Evolutionary conservation across 1,140 invertebrate species (phyloP).

Genomic region (Ceratosolen solmsi): DNA sequence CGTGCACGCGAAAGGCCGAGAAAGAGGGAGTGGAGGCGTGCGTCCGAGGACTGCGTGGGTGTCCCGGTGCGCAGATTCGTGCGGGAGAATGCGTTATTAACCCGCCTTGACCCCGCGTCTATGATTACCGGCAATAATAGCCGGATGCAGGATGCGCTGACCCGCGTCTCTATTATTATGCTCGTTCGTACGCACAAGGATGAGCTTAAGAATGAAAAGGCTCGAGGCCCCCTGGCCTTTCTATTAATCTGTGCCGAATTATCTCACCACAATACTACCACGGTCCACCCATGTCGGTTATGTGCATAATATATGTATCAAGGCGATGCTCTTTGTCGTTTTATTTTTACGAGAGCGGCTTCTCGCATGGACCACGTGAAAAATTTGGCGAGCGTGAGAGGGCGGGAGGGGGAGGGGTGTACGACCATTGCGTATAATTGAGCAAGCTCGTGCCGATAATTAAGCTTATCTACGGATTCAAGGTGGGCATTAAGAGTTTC

Average conservation of each 20-base stretch:
- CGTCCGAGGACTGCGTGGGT: conserved; percentile 35
- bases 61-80: conserved; percentile 17
- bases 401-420: background rate
- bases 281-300: background rate
- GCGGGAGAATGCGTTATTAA: conserved; percentile 72
- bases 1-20: background rate
- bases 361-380: background rate
- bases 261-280: background rate
- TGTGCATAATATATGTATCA: conserved; percentile 9
- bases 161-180: conserved; percentile 67
- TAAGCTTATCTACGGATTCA: conserved; percentile 14
- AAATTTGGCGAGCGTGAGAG: background rate
- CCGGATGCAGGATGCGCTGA: conserved; percentile 60
- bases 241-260: conserved; percentile 43
- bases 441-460: background rate
- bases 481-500: conserved; percentile 3
- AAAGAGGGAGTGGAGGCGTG: background rate
- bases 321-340: background rate
- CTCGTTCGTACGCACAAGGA: background rate
- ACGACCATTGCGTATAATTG: background rate
- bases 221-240: conserved; percentile 2
- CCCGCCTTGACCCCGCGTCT: conserved; percentile 69
- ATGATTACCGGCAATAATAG: conserved; percentile 73
- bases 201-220: background rate
- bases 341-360: background rate